Percentiles rank a stretch among this genome's conserved stretches.
phyloP scores from a whole-genome alignment of 2,888 invertebrate genomes.

The Tetramorium bicarinatum region DNA sequence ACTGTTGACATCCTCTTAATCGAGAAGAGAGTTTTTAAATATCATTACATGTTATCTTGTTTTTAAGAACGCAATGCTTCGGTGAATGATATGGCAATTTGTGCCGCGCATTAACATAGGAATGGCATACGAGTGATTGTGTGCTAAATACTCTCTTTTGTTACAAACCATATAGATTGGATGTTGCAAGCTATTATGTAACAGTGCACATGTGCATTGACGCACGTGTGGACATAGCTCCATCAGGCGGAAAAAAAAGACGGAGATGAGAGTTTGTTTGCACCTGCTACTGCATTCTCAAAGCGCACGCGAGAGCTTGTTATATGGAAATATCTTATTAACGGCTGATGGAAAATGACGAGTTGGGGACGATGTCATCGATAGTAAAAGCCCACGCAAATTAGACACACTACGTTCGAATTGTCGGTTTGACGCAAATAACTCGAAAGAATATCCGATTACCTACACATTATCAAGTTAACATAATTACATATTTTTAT shows the following conservation, averaged over 20 bases:
- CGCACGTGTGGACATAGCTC: slow-evolving; percentile 47
- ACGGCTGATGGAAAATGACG: slow-evolving; percentile 25
- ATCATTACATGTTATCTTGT: background rate
- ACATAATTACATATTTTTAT: slow-evolving; percentile 4
- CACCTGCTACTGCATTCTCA: slow-evolving; percentile 51
- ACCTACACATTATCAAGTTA: slow-evolving; percentile 13
- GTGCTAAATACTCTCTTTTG: slow-evolving; percentile 69
- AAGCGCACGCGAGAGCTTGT: background rate
- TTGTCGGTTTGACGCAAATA: background rate
- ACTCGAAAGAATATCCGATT: slow-evolving; percentile 1
- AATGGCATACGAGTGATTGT: slow-evolving; percentile 26
- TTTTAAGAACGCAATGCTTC: slow-evolving; percentile 17
- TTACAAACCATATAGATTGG: slow-evolving; percentile 63
- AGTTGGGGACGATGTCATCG: slow-evolving; percentile 25
- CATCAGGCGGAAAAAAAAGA: slow-evolving; percentile 14
- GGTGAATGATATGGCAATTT: slow-evolving; percentile 40
- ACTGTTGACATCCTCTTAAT: background rate
- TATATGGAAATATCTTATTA: slow-evolving; percentile 39
- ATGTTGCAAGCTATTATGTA: slow-evolving; percentile 68
- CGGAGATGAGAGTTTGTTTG: slow-evolving; percentile 28
- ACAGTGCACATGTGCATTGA: slow-evolving; percentile 68
- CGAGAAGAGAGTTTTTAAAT: background rate
- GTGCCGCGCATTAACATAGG: slow-evolving; percentile 59
- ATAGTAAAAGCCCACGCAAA: slow-evolving; percentile 38
- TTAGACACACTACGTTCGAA: background rate